Conservation (phyloP, 2,797 vertebrate species). For the Potorous gilbertii region DNA sequence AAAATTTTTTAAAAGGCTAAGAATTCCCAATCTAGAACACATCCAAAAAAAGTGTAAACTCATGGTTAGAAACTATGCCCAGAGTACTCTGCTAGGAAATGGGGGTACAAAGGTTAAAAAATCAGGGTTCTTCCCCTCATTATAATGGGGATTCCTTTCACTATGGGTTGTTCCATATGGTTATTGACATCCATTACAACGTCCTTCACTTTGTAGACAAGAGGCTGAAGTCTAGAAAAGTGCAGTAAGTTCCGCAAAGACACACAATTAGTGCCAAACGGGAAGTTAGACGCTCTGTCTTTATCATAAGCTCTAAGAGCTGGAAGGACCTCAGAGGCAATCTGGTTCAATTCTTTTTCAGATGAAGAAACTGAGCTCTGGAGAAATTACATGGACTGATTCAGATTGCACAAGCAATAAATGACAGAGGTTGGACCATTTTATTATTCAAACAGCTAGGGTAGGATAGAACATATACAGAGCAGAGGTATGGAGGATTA, state of each 20-base stretch:
- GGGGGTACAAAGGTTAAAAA: background rate
- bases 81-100: background rate
- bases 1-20: background rate
- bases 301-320: background rate
- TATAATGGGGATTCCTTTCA: background rate
- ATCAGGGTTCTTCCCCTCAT: background rate
- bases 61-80: background rate
- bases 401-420: background rate
- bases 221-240: too few species aligned
- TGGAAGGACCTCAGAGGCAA: background rate
- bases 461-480: background rate
- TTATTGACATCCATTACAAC: background rate
- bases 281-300: background rate
- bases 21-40: background rate
- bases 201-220: background rate
- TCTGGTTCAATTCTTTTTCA: background rate
- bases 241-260: background rate
- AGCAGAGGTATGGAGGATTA: background rate
- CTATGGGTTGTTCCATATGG: background rate
- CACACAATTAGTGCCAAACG: background rate
- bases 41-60: background rate
- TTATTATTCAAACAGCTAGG: background rate
- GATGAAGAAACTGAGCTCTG: background rate
- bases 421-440: background rate
- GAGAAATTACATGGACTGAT: background rate